These are phyloP conservation scores for Smutsia gigantea DNA, from an alignment of 2,797 vertebrate species.

Conservation along the genomic window DNA sequence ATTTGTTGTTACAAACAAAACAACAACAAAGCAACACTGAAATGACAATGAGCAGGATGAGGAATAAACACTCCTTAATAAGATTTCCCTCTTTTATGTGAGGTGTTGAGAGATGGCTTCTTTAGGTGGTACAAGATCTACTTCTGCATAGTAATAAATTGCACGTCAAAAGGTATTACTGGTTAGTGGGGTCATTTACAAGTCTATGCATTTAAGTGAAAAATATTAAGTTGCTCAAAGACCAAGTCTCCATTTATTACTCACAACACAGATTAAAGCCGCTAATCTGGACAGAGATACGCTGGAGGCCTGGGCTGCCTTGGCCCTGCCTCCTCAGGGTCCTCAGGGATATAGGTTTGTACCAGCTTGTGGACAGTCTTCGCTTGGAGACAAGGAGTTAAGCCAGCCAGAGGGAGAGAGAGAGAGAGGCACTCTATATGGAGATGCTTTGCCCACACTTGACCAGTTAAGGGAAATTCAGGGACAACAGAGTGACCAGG, in stretches of 20 bases:
- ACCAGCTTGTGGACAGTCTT: background rate
- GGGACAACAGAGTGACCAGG: background rate
- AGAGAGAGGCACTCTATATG: rapidly evolving
- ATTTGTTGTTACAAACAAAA: constrained; percentile 53
- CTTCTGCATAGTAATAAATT: constrained; percentile 77
- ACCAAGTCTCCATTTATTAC: constrained; percentile 65
- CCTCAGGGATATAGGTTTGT: background rate
- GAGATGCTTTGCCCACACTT: rapidly evolving
- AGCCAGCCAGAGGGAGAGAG: background rate
- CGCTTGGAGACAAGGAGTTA: constrained; percentile 53
- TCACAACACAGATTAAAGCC: background rate
- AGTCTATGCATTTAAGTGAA: constrained; percentile 65
- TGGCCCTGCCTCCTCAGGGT: background rate
- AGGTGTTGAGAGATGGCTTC: constrained; percentile 72
- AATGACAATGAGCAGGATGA: background rate
- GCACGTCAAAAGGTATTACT: constrained; percentile 74
- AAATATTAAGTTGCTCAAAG: constrained; percentile 68
- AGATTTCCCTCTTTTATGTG: constrained; percentile 70
- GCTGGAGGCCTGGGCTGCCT: background rate
- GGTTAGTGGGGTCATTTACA: constrained; percentile 74
- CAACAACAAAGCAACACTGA: background rate
- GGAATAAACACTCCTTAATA: constrained; percentile 60
- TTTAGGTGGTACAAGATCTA: constrained; percentile 66
- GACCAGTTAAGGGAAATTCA: rapidly evolving
- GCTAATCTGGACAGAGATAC: background rate